These are phyloP conservation scores for Prionailurus bengalensis DNA, from an alignment of 2,113 vertebrate genomes.

Conservation along the genomic window DNA sequence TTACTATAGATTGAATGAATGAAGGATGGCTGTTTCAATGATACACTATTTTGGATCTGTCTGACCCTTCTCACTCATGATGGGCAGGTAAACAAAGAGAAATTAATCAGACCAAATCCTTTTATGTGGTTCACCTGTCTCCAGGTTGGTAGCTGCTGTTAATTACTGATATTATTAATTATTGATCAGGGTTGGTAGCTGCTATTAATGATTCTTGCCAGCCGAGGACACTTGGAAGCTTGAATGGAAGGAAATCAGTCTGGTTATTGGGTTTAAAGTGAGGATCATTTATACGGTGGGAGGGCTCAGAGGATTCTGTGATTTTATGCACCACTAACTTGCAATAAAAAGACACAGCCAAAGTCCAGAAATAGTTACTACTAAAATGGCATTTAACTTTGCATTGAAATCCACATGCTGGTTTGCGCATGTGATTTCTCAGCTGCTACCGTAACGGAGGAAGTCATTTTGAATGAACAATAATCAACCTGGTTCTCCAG, in stretches of 20 bases:
- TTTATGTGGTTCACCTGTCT: background rate
- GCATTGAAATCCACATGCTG: background rate
- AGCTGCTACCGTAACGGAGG: background rate
- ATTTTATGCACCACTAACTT: background rate
- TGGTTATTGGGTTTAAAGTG: background rate
- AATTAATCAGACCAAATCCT: background rate
- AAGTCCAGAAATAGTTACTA: slow-evolving; percentile 9
- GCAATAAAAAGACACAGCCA: background rate
- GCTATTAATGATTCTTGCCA: background rate
- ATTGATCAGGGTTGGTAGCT: background rate
- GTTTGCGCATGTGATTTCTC: slow-evolving; percentile 48
- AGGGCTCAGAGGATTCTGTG: background rate
- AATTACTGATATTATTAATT: background rate
- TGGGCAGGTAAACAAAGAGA: background rate
- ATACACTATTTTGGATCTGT: background rate
- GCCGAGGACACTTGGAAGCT: background rate
- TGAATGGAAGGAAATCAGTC: background rate
- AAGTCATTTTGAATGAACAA: slow-evolving; percentile 64
- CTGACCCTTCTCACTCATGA: background rate
- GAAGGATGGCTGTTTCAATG: background rate
- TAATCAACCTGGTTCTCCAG: slow-evolving; percentile 62
- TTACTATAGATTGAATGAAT: background rate
- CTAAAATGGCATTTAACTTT: slow-evolving; percentile 42
- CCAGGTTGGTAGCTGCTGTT: background rate
- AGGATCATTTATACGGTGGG: background rate